Base-by-base conservation (phyloP, 2,113 vertebrate species). In the Marcusenius ussheri region DNA sequence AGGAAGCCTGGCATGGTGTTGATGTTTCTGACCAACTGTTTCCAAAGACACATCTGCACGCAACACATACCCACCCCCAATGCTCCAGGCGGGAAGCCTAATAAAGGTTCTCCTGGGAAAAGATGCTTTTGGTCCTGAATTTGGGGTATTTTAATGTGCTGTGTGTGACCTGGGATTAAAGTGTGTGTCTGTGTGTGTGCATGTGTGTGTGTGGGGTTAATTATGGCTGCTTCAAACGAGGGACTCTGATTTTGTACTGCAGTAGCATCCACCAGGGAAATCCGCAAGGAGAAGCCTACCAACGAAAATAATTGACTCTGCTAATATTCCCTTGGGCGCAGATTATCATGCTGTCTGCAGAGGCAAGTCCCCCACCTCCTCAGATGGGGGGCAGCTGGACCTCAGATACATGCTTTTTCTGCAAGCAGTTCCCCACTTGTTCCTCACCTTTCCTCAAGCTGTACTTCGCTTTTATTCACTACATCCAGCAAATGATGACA, bases 221-320 rank as follows among this genome's bases (percentile, higher is more conserved):
- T 80, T 35, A 80, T 13, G 74, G 15, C 74, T 80, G 74, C 74
- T 42, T 42, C 74, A 80, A 35, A 42, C 4, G 31, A 35, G 70
- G 70, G 80, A 46, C 80, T 47, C 83, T 47, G 21, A 46, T 46
- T 84, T 24, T 84, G 83, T 94, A 95, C 94, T 92, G 92, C 93
- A 91, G 92, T 95, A 27, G 17, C 19, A 39, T 50, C 62, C 66
- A 24, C 88, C 27, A 24, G 66, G 27, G 94, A 94, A 94, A 95
- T 96, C 96, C 96, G 95, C 92, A 95, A 94, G 95, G 95, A 96
- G 94, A 96, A 94, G 94, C 94, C 94, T 93, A 92, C 93, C 6
- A 84, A 94, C 95, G 94, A 95, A 95, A 96, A 96, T 96, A 97
- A 97, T 94, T 95, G 94, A 94, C 94, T 93, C 94, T 93, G 93